phyloP scores from a whole-genome alignment of 2,113 vertebrate genomes.

The Cercocebus atys region DNA sequence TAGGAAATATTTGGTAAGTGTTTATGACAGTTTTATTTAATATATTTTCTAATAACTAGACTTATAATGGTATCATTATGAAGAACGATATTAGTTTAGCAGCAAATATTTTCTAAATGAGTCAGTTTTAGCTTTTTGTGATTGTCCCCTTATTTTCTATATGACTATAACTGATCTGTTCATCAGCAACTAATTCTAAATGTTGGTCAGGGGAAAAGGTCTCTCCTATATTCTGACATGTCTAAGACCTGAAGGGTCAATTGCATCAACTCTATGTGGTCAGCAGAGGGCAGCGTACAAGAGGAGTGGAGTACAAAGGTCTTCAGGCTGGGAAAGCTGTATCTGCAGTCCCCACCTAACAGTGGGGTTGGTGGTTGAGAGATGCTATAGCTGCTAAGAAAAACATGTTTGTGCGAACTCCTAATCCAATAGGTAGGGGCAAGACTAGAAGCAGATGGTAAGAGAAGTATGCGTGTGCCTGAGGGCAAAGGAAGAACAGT shows the following conservation, averaged over 20 bases:
- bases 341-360: not conserved
- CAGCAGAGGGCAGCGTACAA: conserved; percentile 41
- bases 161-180: not conserved
- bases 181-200: not conserved
- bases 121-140: not conserved
- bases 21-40: conserved; percentile 27
- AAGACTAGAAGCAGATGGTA: not conserved
- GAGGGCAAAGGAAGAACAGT: not conserved
- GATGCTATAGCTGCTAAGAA: not conserved
- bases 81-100: not conserved
- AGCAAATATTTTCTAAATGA: conserved; percentile 36
- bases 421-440: not conserved
- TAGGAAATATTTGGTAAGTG: conserved; percentile 13
- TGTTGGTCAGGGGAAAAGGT: not conserved
- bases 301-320: not conserved
- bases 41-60: conserved; percentile 27
- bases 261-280: not conserved
- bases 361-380: not conserved
- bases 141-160: not conserved
- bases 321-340: not conserved
- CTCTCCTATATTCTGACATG: not conserved
- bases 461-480: not conserved
- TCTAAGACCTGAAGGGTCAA: not conserved
- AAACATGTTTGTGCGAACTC: not conserved
- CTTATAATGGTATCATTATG: not conserved